Evolutionary conservation across 1,140 invertebrate species (phyloP).

Genomic region (Eriocheir sinensis): DNA sequence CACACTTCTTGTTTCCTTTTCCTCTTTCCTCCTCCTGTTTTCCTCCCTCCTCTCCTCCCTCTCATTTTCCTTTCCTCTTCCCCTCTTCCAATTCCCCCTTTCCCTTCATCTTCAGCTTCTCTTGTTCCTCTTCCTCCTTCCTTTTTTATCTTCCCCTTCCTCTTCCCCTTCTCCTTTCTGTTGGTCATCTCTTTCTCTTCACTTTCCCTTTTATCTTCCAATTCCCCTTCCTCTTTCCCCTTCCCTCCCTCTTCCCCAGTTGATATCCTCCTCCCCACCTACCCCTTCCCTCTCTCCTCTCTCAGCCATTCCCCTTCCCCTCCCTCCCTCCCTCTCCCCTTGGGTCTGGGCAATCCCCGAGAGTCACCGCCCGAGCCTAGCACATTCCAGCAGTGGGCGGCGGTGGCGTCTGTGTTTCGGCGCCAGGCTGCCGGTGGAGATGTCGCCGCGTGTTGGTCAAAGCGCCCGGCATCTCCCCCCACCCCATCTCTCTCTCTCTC

Average conservation of each 20-base stretch:
- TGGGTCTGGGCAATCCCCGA: too few species aligned
- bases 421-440: background rate
- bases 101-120: too few species aligned
- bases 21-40: background rate
- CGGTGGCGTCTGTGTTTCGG: background rate
- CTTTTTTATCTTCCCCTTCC: background rate
- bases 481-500: background rate
- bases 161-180: background rate
- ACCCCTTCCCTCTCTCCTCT: too few species aligned
- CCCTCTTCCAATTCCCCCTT: too few species aligned
- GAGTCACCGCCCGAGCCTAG: background rate
- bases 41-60: background rate
- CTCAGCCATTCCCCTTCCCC: too few species aligned
- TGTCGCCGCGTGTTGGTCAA: conserved; percentile 4
- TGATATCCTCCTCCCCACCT: background rate
- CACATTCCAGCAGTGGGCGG: background rate
- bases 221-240: background rate
- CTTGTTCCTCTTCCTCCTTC: background rate
- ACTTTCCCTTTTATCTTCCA: background rate
- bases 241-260: too few species aligned
- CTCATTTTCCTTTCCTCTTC: background rate
- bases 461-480: background rate
- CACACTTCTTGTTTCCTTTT: too few species aligned
- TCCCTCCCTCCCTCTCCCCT: background rate
- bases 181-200: background rate